Percentiles rank a stretch among this genome's conserved stretches.
phyloP scores from a whole-genome alignment of 2,113 vertebrate species.

The Agapornis roseicollis region DNA sequence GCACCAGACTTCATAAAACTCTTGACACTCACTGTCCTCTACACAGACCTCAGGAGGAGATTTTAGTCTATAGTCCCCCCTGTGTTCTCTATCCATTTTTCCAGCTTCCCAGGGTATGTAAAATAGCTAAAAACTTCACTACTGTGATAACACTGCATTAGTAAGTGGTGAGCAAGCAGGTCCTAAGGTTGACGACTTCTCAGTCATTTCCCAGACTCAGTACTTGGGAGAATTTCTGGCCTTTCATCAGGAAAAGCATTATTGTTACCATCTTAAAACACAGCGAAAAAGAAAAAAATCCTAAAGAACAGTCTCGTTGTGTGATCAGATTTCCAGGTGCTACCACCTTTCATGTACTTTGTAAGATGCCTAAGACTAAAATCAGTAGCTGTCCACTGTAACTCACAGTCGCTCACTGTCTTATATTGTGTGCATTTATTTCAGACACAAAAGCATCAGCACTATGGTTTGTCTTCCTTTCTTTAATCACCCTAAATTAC shows the following conservation, averaged over 20 bases:
- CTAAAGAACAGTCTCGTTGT: not conserved
- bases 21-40: not conserved
- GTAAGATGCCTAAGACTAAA: not conserved
- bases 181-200: not conserved
- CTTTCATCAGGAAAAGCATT: not conserved
- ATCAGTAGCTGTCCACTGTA: not conserved
- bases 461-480: not conserved
- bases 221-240: not conserved
- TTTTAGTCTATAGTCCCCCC: not conserved
- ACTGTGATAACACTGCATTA: not conserved
- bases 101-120: not conserved
- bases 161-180: not conserved
- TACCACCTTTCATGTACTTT: not conserved
- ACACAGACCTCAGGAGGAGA: not conserved
- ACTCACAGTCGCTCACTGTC: not conserved
- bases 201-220: not conserved
- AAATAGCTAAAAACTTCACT: not conserved
- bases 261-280: not conserved
- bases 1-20: not conserved
- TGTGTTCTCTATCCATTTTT: not conserved
- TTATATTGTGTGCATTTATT: not conserved
- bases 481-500: not conserved
- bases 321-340: not conserved
- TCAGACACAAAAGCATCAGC: not conserved
- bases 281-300: not conserved